These are phyloP conservation scores for Paraescarpia echinospica DNA, from an alignment of 1,140 invertebrate genomes.

Conservation along the genomic window DNA sequence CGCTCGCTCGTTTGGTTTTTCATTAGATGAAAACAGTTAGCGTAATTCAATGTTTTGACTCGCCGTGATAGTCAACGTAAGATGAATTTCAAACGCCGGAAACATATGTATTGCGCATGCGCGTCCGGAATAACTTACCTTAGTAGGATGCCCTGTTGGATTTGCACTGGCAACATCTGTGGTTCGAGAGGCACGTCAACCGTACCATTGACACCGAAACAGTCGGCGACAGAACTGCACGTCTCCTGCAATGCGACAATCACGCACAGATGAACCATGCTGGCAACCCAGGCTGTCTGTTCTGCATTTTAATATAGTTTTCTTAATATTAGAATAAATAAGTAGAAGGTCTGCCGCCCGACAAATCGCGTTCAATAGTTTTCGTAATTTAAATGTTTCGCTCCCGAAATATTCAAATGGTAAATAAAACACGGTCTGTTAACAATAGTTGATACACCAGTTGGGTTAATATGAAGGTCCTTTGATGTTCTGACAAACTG, in stretches of 20 bases:
- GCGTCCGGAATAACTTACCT: neutral
- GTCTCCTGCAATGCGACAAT: neutral
- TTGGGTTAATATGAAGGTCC: no score
- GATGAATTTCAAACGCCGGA: neutral
- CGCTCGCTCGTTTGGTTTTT: neutral
- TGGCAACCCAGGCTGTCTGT: no score
- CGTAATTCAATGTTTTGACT: neutral
- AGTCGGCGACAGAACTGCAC: slow-evolving; percentile 16
- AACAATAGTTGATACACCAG: no score
- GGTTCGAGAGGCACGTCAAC: neutral
- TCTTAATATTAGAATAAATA: neutral
- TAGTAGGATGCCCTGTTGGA: slow-evolving; percentile 3
- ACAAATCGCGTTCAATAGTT: no score
- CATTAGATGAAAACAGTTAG: neutral
- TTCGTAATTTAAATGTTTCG: no score
- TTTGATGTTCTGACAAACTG: no score
- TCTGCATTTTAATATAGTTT: no score
- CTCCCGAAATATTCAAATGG: no score
- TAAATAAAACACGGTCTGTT: no score
- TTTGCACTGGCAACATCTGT: slow-evolving; percentile 12
- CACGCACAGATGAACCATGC: neutral
- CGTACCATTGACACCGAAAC: neutral
- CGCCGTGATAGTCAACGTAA: neutral
- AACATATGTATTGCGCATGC: neutral
- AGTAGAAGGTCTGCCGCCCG: no score